A percentile compares a stretch with the other conserved stretches of the same genome.
These are phyloP conservation scores for Gopherus flavomarginatus DNA, from an alignment of 2,113 vertebrate genomes.

Conservation along the genomic window DNA sequence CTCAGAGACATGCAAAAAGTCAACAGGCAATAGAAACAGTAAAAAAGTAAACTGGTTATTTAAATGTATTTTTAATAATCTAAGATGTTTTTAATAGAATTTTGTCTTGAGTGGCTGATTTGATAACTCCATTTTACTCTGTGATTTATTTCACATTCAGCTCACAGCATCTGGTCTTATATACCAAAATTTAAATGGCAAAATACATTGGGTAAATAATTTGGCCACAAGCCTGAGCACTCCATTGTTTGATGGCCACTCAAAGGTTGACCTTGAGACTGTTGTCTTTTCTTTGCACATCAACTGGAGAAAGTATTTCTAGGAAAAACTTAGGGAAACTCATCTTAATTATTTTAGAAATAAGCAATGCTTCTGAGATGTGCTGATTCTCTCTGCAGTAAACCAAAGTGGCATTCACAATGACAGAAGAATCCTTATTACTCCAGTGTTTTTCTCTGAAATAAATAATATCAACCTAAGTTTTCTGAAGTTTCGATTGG, in stretches of 20 bases:
- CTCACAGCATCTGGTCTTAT: neutral
- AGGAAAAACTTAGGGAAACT: neutral
- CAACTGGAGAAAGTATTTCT: neutral
- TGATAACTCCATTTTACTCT: neutral
- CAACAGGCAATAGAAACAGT: neutral
- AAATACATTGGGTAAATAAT: neutral
- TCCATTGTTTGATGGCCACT: neutral
- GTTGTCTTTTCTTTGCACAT: neutral
- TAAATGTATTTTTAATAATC: neutral
- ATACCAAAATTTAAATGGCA: neutral
- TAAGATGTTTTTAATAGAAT: neutral
- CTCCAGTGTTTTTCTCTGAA: neutral
- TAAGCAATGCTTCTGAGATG: neutral
- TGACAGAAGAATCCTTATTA: neutral
- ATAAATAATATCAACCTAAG: neutral
- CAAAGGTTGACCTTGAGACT: neutral
- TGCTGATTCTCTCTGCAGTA: neutral
- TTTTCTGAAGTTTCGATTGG: neutral
- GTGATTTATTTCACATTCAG: neutral
- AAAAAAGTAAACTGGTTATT: neutral
- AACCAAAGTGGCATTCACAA: neutral
- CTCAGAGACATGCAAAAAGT: neutral
- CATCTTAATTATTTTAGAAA: neutral
- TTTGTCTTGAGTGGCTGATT: neutral
- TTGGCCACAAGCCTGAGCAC: neutral